Evolutionary conservation across 2,797 vertebrate species (phyloP).

Genomic region (Antrozous pallidus): DNA sequence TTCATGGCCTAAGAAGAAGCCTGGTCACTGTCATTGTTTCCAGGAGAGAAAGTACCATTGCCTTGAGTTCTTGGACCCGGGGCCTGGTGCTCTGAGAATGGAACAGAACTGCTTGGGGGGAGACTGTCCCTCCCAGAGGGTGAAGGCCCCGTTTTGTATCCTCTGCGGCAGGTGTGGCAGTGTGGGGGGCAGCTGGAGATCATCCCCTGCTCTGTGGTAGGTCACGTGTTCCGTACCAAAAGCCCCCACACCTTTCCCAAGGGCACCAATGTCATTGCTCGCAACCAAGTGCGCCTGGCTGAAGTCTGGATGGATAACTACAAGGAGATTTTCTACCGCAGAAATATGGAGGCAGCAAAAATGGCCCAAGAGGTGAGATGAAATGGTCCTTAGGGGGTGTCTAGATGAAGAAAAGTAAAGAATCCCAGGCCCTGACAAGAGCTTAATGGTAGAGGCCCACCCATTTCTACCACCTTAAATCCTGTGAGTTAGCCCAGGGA

Average conservation of each 20-base stretch:
- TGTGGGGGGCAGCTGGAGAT: constrained; percentile 96
- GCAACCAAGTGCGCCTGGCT: constrained; percentile 89
- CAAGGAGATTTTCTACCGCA: constrained; percentile 92
- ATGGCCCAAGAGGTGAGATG: constrained; percentile 90
- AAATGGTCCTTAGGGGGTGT: neutral
- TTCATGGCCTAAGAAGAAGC: neutral
- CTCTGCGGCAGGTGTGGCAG: constrained; percentile 91
- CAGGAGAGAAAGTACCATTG: neutral
- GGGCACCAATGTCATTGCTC: constrained; percentile 92
- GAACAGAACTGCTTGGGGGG: neutral
- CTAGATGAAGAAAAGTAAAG: neutral
- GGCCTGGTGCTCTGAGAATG: neutral
- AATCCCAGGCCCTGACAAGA: neutral
- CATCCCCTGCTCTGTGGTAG: constrained; percentile 96
- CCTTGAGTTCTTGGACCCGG: neutral
- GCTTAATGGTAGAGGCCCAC: neutral
- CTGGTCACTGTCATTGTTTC: neutral
- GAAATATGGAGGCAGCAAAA: constrained; percentile 88
- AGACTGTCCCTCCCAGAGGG: neutral
- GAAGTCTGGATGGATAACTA: constrained; percentile 98
- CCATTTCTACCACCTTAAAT: neutral
- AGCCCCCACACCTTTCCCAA: constrained; percentile 97
- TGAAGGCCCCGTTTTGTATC: neutral
- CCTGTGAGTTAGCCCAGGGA: neutral
- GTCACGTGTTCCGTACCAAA: constrained; percentile 96